A percentile compares a stretch with the other conserved stretches of the same genome.
These are phyloP conservation scores for Discoglossus pictus DNA, from an alignment of 2,797 vertebrate genomes.

Conservation along the genomic window DNA sequence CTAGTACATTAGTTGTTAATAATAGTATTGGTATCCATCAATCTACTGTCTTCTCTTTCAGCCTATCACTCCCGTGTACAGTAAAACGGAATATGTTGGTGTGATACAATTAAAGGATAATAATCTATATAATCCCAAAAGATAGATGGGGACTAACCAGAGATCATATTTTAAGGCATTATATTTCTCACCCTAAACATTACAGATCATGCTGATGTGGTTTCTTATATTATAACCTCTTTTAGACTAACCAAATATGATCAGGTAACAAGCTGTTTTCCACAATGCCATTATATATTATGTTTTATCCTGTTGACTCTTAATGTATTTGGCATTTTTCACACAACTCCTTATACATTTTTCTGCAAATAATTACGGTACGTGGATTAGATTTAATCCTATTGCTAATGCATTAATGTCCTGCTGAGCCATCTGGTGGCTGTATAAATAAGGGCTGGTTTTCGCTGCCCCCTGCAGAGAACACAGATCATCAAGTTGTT, in stretches of 20 bases:
- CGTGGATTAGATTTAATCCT: constrained; percentile 41
- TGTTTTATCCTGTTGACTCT: constrained; percentile 16
- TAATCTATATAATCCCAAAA: no score
- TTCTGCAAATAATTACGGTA: constrained; percentile 38
- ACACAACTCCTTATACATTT: constrained; percentile 18
- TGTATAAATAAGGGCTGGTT: constrained; percentile 45
- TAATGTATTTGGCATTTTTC: constrained; percentile 21
- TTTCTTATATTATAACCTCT: no score
- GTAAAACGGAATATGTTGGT: no score
- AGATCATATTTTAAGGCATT: no score
- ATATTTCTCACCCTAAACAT: no score
- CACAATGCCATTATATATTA: background rate
- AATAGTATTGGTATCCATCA: no score
- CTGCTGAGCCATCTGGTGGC: constrained; percentile 48
- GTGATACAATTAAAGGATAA: no score
- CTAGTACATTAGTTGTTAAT: no score
- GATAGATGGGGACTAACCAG: no score
- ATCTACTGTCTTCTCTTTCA: no score
- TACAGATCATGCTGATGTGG: no score
- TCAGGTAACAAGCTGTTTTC: background rate
- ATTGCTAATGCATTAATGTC: constrained; percentile 45
- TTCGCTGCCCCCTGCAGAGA: constrained; percentile 37
- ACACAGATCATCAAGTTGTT: constrained; percentile 41
- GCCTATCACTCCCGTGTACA: no score
- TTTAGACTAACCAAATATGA: background rate